Evolutionary conservation across 2,797 vertebrate species (phyloP), one percentile per base, ranked within the genome.

Genomic region (Poliocrania exsul): DNA sequence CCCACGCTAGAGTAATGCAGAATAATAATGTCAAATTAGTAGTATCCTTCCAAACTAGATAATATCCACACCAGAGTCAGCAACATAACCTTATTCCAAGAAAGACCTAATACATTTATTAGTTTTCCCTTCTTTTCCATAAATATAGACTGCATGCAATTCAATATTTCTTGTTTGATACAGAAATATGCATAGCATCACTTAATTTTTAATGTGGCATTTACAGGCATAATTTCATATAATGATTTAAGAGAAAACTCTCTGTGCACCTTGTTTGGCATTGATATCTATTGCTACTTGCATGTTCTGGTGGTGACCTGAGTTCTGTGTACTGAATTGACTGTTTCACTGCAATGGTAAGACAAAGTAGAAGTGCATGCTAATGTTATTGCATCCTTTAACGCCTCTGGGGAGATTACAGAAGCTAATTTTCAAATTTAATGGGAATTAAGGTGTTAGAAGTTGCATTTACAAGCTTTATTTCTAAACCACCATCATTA

Each of bases 351-450:
- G 23, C 33, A 62, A 44, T 3, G 26, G 13, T 53, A 26, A 78
- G 42, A 61, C 18, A 61, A 84, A n/a, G 24, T 20, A 66, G 46
- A 87, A 35, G 6, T 24, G 6, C 0, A 0, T 66, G 11, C 3
- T 29, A 61, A 53, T 5, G 5, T 61, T 78, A 40, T 16, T 40
- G 2, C 5, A 35, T 56, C 46, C 18, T 67, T 87, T 80, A 86
- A 60, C 28, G 64, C 6, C 4, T 29, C 9, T 24, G 17, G 10
- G 17, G 20, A 60, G 9, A 74, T 28, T 23, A 33, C 13, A 61
- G 47, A 50, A 26, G 13, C 2, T 73, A 56, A 46, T 61, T 64
- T 82, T 75, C 20, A 82, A 72, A 77, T 75, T 42, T 66, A 66
- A n/a, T 46, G 44, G 16, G 33, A 80, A 72, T 11, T 56, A 35